Evolutionary conservation across 2,797 vertebrate genomes (phyloP).

Genomic region (Dicrostonyx torquatus): DNA sequence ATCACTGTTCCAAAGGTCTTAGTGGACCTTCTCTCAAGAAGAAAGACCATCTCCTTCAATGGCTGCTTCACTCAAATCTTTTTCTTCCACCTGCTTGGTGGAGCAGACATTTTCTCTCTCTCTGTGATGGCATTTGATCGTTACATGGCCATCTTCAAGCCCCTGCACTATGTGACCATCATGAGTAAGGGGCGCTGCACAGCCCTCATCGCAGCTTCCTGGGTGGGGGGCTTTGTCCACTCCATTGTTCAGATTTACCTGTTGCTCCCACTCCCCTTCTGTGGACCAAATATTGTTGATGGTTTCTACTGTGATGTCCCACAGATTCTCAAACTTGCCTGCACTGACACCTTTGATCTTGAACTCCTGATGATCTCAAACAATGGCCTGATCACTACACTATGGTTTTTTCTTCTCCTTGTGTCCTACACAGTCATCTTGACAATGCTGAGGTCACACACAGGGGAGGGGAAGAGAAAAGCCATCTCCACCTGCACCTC

Average conservation of each 20-base stretch:
- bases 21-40: constrained; percentile 43
- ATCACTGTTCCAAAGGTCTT: constrained; percentile 76
- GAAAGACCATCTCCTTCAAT: constrained; percentile 63
- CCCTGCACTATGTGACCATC: constrained; percentile 34
- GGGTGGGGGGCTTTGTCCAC: constrained; percentile 43
- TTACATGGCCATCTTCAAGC: constrained; percentile 27
- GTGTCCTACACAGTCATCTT: constrained; percentile 69
- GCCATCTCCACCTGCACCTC: constrained; percentile 60
- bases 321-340: constrained; percentile 71
- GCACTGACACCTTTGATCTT: constrained; percentile 42
- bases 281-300: constrained; percentile 70
- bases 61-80: constrained; percentile 75
- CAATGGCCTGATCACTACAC: constrained; percentile 64
- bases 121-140: constrained; percentile 39
- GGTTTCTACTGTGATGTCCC: constrained; percentile 78
- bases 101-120: constrained; percentile 78
- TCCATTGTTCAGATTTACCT: not conserved
- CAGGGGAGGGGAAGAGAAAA: constrained; percentile 41
- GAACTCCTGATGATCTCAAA: constrained; percentile 77
- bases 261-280: constrained; percentile 71
- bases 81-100: constrained; percentile 78
- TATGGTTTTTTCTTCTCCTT: constrained; percentile 73
- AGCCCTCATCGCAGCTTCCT: not conserved
- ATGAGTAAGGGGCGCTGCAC: not conserved
- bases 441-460: constrained; percentile 17